These are phyloP conservation scores for Aphis gossypii DNA, from an alignment of 1,140 invertebrate genomes.

Conservation along the genomic window DNA sequence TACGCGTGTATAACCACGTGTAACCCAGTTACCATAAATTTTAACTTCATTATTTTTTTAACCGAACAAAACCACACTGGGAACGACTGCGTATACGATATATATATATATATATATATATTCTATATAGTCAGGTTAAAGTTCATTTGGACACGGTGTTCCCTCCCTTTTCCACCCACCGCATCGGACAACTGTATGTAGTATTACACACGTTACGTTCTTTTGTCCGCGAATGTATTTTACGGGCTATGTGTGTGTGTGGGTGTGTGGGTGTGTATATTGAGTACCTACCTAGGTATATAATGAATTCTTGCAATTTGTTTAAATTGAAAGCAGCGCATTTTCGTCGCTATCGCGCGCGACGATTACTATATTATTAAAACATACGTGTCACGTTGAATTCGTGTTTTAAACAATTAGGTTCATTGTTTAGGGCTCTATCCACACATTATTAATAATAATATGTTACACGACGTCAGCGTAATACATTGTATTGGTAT, in stretches of 20 bases:
- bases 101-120: not conserved
- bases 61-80: not conserved
- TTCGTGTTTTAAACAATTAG: not conserved
- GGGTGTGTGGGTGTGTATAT: not conserved
- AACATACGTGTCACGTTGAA: not conserved
- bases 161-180: not conserved
- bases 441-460: not conserved
- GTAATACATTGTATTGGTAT: not conserved
- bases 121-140: not conserved
- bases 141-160: not conserved
- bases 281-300: not conserved
- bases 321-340: not conserved
- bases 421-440: not conserved
- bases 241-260: too few species aligned
- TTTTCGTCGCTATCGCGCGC: not conserved
- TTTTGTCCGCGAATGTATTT: not conserved
- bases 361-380: not conserved
- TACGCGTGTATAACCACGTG: not conserved
- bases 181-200: not conserved
- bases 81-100: not conserved
- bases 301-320: not conserved
- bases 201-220: not conserved
- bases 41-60: conserved; percentile 19
- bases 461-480: not conserved
- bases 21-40: conserved; percentile 16